Evolutionary conservation across 2,113 vertebrate genomes (phyloP), one percentile per base, ranked within the genome.

Genomic region (Chloroceryle aenea): DNA sequence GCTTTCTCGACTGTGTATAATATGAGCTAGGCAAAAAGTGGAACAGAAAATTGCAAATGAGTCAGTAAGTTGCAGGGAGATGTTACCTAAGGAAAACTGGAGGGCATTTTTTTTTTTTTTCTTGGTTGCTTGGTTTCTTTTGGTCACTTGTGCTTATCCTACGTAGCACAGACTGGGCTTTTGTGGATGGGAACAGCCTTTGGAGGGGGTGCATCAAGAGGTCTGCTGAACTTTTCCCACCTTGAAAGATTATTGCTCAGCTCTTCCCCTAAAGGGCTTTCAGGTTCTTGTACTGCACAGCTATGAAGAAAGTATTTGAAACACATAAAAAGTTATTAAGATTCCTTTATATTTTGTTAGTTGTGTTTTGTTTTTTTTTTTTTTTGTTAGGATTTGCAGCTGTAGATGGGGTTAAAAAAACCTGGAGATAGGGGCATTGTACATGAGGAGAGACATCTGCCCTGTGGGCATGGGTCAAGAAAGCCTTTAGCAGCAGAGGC

Each of bases 11-110:
- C 26, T n/a, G 29, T 45, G 18, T 42, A 9, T 67, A 71, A 61
- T 55, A 14, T 17, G 45, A 89, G 67, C 61, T 36, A 80, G 63
- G 48, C 67, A 80, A 80, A 83, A 91, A 88, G 85, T 93, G 79
- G 90, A 96, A 96, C 87, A 90, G 93, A 94, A 93, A 80, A 74
- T 82, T 91, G 72, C 85, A 91, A 77, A 69, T 85, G 50, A 80
- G 42, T 38, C 59, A 40, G 47, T 87, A 18, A 85, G 62, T 23
- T 76, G 74, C 38, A 73, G 74, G 27, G 62, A 89, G 29, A 73
- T 69, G 50, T 38, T 87, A 53, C 58, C 30, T 23, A 27, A 45
- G 38, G 72, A 82, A 64, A 36, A n/a, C 11, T 53, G 55, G 17
- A 38, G 18, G 25, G 2, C 0, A 38, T 5, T 79, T 75, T 75